Base-by-base conservation (phyloP, 2,113 vertebrate species). In the Platysteira castanea region DNA sequence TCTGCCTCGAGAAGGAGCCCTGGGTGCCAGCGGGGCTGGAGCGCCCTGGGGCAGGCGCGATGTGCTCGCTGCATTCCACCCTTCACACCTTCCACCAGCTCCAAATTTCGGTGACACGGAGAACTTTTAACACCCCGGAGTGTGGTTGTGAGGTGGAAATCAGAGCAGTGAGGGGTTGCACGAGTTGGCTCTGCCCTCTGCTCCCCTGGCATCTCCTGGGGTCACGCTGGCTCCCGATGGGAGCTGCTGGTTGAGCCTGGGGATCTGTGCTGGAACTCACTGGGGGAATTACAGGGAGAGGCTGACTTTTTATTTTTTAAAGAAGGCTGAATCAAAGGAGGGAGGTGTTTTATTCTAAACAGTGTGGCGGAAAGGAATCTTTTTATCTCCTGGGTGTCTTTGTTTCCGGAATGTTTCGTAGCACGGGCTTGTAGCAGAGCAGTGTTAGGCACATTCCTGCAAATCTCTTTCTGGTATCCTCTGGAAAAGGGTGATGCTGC, bases 161-260 rank as follows among this genome's bases (percentile, higher is more conserved):
- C 39, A 1, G 24, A 3, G 65, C 53, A 12, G 65, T 0, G 78
- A 87, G 81, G 6, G 24, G 63, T 84, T 3, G 1, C 31, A 7
- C 0, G 81, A 8, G 39, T 1, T 63, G 77, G 85, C 50, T 88
- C 13, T 74, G 83, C 60, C 31, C 33, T 24, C 41, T 9, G 70
- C 70, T 53, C 9, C 70, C 84, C 50, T 18, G 68, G 84, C 87
- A 82, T 26, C 89, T 50, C 67, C 75, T 2, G 16, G 59, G 15
- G 2, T n/a, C 68, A 5, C 3, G 37, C 73, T 33, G 4, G 0
- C 10, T 65, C 70, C 5, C 3, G 0, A 0, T 8, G 23, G 14
- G 18, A 54, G 46, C n/a, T 16, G 28, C 80, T 15, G 71, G 4
- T 9, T 17, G 53, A 59, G 35, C 41, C 35, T 15, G 39, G 23